A percentile compares a stretch with the other conserved stretches of the same genome.
Conservation (phyloP, 2,113 vertebrate genomes). For the Gadus macrocephalus region DNA sequence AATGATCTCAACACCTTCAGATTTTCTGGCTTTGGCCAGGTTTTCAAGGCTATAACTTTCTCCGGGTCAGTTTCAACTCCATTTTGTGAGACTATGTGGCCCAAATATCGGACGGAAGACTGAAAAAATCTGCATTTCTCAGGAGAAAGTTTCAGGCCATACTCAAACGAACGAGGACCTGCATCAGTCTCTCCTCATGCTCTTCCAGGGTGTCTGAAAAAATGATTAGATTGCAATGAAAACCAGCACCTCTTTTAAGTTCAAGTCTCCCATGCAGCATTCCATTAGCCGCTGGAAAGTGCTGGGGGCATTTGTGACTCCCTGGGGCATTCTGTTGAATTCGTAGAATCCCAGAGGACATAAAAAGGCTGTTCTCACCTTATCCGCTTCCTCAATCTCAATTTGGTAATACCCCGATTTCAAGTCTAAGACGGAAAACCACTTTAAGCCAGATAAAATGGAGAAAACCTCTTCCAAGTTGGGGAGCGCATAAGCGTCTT, state of each 20-base stretch:
- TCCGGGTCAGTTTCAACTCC: conserved; percentile 8
- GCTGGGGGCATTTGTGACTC: background rate
- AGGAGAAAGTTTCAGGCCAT: background rate
- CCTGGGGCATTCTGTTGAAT: too few species aligned
- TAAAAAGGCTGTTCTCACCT: too few species aligned
- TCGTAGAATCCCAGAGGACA: too few species aligned
- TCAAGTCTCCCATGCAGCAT: background rate
- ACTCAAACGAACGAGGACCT: background rate
- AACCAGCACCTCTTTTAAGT: background rate
- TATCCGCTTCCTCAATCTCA: too few species aligned
- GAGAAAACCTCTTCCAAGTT: background rate
- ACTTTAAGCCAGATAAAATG: background rate
- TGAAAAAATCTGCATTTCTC: background rate
- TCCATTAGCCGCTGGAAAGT: background rate
- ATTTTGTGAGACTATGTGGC: conserved; percentile 13
- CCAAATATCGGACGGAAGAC: conserved; percentile 16
- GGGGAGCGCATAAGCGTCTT: background rate
- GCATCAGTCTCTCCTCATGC: conserved; percentile 7
- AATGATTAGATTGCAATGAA: background rate
- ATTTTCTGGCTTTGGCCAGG: conserved; percentile 10
- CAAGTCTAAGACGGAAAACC: background rate
- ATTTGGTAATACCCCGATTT: background rate
- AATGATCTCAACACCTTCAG: conserved; percentile 18
- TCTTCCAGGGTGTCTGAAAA: background rate
- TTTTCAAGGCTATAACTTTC: conserved; percentile 13